Evolutionary conservation across 2,888 invertebrate genomes (phyloP), one percentile per base, ranked within the genome.

Genomic region (Drosophila mimetica): DNA sequence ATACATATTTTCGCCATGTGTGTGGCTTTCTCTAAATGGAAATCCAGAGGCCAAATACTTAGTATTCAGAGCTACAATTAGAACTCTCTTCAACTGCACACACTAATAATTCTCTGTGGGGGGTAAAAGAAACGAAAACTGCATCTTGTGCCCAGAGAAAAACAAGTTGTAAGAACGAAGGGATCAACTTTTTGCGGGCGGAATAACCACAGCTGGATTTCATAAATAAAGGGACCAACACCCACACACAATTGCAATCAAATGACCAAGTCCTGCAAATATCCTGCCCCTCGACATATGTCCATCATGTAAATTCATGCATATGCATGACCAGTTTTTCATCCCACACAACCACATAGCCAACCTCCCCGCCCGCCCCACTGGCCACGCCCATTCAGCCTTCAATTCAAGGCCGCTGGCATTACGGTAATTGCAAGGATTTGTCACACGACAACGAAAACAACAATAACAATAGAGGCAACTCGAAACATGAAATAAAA

Each of bases 361-460:
- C 30, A n/a, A 7, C n/a, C 4, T 4, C 37, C 7, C 5, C 8
- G 4, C n/a, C 13, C 11, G 16, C 18, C 18, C 4, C 25, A 25
- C 20, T 2, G 11, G 18, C 18, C 41, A 22, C 41, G 20, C 20
- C 42, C 42, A 5, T 28, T 14, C 16, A 36, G 28, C 57, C 64
- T 58, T 50, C 47, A 28, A 47, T 63, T 86, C 80, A 80, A 79
- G 80, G 80, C 86, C 80, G 70, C 63, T 39, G 83, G 86, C 83
- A 86, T 80, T 79, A 86, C 80, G 75, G 71, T 86, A 81, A 86
- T 83, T 81, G 80, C 84, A 73, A 64, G 66, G 75, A 86, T 83
- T 86, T 86, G 79, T 60, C 46, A 53, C 60, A 70, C 60, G 34
- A 51, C 41, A 64, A 41, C 18, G 34, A 30, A 63, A 48, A 51